A percentile compares a stretch with the other conserved stretches of the same genome.
Evolutionary conservation across 2,888 invertebrate species (phyloP).

Genomic region (Cantharis flavilabris): DNA sequence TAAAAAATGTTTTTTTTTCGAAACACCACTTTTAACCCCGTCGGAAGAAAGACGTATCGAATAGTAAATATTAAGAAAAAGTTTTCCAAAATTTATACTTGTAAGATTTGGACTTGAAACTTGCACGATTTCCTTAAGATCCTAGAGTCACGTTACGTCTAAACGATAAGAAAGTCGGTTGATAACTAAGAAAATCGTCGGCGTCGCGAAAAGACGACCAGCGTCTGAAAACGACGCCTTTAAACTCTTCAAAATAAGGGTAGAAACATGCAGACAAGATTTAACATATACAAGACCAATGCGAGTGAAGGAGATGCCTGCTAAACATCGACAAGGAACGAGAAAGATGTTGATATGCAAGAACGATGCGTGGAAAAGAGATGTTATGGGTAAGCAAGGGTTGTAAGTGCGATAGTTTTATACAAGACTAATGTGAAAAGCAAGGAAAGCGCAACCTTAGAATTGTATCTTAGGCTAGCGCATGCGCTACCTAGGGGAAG

Average conservation of each 20-base stretch:
- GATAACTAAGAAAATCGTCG: slow-evolving; percentile 57
- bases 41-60: slow-evolving; percentile 7
- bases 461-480: slow-evolving; percentile 54
- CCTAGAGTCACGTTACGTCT: slow-evolving; percentile 52
- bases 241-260: slow-evolving; percentile 54
- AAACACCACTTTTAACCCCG: slow-evolving; percentile 4
- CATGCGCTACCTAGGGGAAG: slow-evolving; percentile 47
- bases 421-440: slow-evolving; percentile 48
- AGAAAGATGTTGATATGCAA: slow-evolving; percentile 50
- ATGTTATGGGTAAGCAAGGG: slow-evolving; percentile 47
- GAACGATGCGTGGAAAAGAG: slow-evolving; percentile 47
- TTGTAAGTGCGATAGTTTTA: slow-evolving; percentile 46
- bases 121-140: slow-evolving; percentile 17
- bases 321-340: slow-evolving; percentile 50
- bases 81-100: slow-evolving; percentile 7
- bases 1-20: not conserved
- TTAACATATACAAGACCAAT: slow-evolving; percentile 47
- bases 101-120: slow-evolving; percentile 18
- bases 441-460: slow-evolving; percentile 52
- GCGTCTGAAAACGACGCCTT: slow-evolving; percentile 56
- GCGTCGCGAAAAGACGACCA: slow-evolving; percentile 56
- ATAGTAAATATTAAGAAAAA: not conserved
- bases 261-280: slow-evolving; percentile 41
- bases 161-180: slow-evolving; percentile 56
- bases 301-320: slow-evolving; percentile 43